Evolutionary conservation across 1,140 invertebrate species (phyloP), one percentile per base, ranked within the genome.

Genomic region (Drosophila repletoides): DNA sequence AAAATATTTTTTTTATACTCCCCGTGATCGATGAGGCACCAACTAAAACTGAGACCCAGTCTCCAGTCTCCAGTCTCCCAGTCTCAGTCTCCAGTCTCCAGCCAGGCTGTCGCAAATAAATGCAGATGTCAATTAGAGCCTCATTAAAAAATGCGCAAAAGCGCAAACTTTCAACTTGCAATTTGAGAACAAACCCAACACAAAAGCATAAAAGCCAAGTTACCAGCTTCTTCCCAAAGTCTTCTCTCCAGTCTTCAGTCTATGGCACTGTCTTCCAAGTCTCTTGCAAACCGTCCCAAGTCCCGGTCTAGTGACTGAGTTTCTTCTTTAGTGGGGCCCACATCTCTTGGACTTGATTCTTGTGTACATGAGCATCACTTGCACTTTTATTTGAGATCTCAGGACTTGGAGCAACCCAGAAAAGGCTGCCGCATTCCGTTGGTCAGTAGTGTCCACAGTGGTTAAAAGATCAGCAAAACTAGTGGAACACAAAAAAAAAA

Each of bases 121-220:
- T 89, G 88, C 88, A 89, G 88, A 89, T 89, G 88, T 89, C 88
- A 89, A 89, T 89, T 89, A 89, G 88, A 89, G 88, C 68, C 88
- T 89, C 88, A 89, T 89, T 89, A 89, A 89, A 89, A 76, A 72
- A 89, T 70, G 49, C 46, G 48, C 69, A 69, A 69, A 69, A 69
- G 66, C 66, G 66, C 66, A 64, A 69, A 64, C 59, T 69, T 69
- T 55, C 66, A 64, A 69, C 60, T 69, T 52, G 60, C 51, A 43
- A 68, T 63, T 63, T 46, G 49, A 68, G 65, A 60, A 58, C 48
- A 28, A 36, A 26, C 31, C 56, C 31, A 52, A 59, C 73, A 72
- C 53, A 72, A 66, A 72, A 51, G 33, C 59, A 48, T 55, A 66
- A 66, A 63, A 33, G 46, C 26, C 56, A 33, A 43, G 15, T 10